Evolutionary conservation across 2,888 invertebrate species (phyloP).

Genomic region (Tethea ocularis): DNA sequence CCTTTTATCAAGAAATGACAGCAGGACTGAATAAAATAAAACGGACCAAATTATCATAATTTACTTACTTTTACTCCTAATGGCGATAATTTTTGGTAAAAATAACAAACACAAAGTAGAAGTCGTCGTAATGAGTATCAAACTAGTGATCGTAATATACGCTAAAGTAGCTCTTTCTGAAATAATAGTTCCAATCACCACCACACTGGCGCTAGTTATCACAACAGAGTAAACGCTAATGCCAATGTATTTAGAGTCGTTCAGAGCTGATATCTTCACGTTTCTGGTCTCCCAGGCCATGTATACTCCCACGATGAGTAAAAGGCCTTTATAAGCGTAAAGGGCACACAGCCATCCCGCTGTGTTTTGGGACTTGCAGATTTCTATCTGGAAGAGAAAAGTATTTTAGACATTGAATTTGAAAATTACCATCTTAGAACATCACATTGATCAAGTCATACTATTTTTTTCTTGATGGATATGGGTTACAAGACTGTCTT

Average conservation of each 20-base stretch:
- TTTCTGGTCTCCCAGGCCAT: slow-evolving; percentile 98
- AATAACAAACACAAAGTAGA: slow-evolving; percentile 93
- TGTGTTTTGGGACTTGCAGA: slow-evolving; percentile 94
- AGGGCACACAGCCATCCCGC: slow-evolving; percentile 95
- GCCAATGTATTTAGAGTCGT: slow-evolving; percentile 97
- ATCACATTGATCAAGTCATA: too few species aligned
- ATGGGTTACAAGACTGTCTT: too few species aligned
- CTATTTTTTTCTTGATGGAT: too few species aligned
- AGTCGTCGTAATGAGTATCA: slow-evolving; percentile 94
- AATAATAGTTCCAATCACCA: slow-evolving; percentile 94
- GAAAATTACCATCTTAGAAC: too few species aligned
- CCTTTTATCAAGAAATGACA: too few species aligned
- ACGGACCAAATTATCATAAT: too few species aligned
- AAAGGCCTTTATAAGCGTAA: slow-evolving; percentile 94
- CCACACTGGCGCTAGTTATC: slow-evolving; percentile 93
- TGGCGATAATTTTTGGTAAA: slow-evolving; percentile 92
- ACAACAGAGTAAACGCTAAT: slow-evolving; percentile 96
- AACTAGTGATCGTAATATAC: slow-evolving; percentile 91
- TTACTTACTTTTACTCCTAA: slow-evolving; percentile 85
- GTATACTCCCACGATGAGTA: slow-evolving; percentile 94
- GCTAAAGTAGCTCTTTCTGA: slow-evolving; percentile 91
- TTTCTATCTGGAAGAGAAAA: slow-evolving; percentile 88
- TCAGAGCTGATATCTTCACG: slow-evolving; percentile 95
- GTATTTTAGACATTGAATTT: neutral
- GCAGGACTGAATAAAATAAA: too few species aligned